Percentiles rank a stretch among this genome's conserved stretches.
These are phyloP conservation scores for Thymallus thymallus DNA, from an alignment of 2,113 vertebrate genomes.

Conservation along the genomic window DNA sequence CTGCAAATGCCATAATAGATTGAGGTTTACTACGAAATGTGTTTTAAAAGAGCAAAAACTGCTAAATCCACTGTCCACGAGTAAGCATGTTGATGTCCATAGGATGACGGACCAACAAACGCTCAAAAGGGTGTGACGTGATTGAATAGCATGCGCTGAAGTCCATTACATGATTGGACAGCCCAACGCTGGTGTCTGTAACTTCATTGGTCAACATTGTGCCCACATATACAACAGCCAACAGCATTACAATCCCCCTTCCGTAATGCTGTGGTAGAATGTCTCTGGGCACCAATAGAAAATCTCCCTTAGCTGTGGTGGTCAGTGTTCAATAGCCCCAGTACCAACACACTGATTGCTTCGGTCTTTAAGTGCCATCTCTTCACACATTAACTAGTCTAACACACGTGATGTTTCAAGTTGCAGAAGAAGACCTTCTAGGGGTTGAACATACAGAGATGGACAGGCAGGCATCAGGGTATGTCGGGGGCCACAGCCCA, in stretches of 20 bases:
- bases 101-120: conserved; percentile 1
- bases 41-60: conserved; percentile 45
- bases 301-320: background rate
- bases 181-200: conserved; percentile 12
- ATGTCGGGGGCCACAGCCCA: background rate
- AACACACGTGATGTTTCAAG: conserved; percentile 50
- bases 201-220: conserved; percentile 30
- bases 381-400: conserved; percentile 38
- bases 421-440: conserved; percentile 34
- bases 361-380: conserved; percentile 27
- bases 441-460: conserved; percentile 43
- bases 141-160: conserved; percentile 13
- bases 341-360: background rate
- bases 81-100: conserved; percentile 16
- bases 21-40: conserved; percentile 36
- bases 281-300: background rate
- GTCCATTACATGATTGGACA: conserved; percentile 11
- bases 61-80: conserved; percentile 26
- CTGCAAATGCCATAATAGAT: conserved; percentile 26
- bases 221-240: conserved; percentile 14
- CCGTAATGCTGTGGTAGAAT: background rate
- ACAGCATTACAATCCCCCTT: background rate
- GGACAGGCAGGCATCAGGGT: too few species aligned
- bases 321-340: background rate
- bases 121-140: background rate